Conservation (phyloP, 2,888 invertebrate genomes). For the Rhyacophila evoluta region DNA sequence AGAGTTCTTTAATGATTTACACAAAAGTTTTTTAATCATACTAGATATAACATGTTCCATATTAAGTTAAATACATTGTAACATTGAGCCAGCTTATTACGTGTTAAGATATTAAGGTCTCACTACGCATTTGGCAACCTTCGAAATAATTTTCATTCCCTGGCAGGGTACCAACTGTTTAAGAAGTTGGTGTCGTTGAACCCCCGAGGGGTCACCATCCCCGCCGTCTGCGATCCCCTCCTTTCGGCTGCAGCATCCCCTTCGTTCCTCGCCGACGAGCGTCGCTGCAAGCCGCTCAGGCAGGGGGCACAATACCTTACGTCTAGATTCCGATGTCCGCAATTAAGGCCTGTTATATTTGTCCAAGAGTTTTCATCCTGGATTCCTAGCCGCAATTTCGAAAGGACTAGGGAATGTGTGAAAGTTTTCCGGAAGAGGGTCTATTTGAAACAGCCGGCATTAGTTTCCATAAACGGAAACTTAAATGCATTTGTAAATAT, state of each 20-base stretch:
- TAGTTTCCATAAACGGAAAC: not conserved
- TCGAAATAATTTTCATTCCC: slow-evolving; percentile 47
- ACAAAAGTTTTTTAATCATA: no score
- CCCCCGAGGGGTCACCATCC: slow-evolving; percentile 38
- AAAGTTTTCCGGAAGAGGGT: not conserved
- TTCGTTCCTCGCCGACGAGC: slow-evolving; percentile 15
- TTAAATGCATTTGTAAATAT: no score
- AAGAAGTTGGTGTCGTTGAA: slow-evolving; percentile 51
- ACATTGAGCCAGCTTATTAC: not conserved
- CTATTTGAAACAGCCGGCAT: not conserved
- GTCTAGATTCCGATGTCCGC: slow-evolving; percentile 9
- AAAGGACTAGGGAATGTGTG: not conserved
- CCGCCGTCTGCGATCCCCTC: slow-evolving; percentile 29
- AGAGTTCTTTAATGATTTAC: no score
- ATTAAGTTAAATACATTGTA: no score
- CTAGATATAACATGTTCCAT: no score
- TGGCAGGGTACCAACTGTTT: slow-evolving; percentile 52
- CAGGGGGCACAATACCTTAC: slow-evolving; percentile 29
- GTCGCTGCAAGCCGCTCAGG: not conserved
- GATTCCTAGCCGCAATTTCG: not conserved
- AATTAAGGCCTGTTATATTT: not conserved
- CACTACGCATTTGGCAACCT: slow-evolving; percentile 26
- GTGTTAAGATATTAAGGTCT: slow-evolving; percentile 30
- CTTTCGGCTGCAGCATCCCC: slow-evolving; percentile 7
- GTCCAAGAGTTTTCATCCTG: slow-evolving; percentile 1